Conservation (phyloP, 1,140 invertebrate genomes). For the Drosophila athabasca region DNA sequence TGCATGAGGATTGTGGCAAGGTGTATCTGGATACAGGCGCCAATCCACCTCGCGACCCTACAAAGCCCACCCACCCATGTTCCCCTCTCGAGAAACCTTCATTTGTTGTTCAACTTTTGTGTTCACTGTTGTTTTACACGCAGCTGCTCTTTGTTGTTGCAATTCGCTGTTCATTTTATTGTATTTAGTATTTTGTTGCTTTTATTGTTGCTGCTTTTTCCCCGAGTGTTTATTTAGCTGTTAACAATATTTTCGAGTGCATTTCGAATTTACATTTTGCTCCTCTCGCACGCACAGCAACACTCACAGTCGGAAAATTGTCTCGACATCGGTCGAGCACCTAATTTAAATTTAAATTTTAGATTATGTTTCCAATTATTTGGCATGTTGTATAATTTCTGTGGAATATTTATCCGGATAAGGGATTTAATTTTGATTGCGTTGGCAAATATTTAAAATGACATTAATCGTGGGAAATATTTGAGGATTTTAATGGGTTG, state of each 20-base stretch:
- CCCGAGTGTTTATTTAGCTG: conserved; percentile 41
- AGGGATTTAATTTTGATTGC: not conserved
- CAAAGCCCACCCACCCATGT: conserved; percentile 15
- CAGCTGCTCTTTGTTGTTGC: conserved; percentile 31
- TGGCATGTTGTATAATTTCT: not conserved
- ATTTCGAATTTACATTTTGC: conserved; percentile 22
- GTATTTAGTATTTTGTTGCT: conserved; percentile 15
- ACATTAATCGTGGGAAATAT: not conserved
- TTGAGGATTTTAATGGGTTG: too few species aligned
- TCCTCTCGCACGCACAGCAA: not conserved
- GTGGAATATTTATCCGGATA: too few species aligned
- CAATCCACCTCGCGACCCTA: conserved; percentile 18
- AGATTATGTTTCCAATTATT: conserved; percentile 14
- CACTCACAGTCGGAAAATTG: not conserved
- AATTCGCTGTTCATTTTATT: conserved; percentile 8
- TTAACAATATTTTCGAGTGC: conserved; percentile 50
- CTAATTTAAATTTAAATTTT: conserved; percentile 12
- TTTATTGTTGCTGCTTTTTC: conserved; percentile 8
- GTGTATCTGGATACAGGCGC: conserved; percentile 27
- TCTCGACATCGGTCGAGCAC: not conserved
- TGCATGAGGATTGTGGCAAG: conserved; percentile 16
- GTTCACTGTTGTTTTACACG: conserved; percentile 33
- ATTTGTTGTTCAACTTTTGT: conserved; percentile 34
- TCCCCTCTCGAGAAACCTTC: not conserved
- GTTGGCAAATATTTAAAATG: not conserved